phyloP scores from a whole-genome alignment of 2,113 vertebrate genomes.

The Forbesichthys papilliferus region DNA sequence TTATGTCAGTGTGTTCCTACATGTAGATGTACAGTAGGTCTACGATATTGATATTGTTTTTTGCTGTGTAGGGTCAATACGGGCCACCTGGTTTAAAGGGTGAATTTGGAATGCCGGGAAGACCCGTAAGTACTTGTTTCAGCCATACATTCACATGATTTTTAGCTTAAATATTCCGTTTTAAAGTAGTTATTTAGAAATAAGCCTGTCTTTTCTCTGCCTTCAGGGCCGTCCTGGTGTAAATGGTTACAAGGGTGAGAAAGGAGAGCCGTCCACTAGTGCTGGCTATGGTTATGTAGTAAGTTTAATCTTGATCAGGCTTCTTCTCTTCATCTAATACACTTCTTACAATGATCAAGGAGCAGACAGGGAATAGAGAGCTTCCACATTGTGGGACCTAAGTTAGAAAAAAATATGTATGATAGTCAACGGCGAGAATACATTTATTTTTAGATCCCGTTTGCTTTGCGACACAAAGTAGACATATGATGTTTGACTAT shows the following conservation, averaged over 20 bases:
- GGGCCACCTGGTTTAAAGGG: conserved; percentile 88
- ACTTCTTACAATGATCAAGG: neutral
- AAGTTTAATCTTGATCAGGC: conserved; percentile 54
- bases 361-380: neutral
- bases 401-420: too few relatives aligned
- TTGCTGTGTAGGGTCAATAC: conserved; percentile 76
- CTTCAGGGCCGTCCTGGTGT: conserved; percentile 90
- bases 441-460: too few relatives aligned
- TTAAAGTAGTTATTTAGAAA: neutral
- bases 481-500: too few relatives aligned
- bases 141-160: too few relatives aligned
- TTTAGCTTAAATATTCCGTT: too few relatives aligned
- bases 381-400: too few relatives aligned
- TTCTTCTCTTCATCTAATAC: neutral
- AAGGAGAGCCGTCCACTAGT: conserved; percentile 79
- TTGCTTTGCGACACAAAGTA: too few relatives aligned
- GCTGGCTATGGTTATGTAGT: conserved; percentile 75
- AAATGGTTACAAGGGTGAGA: conserved; percentile 93
- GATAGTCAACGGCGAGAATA: too few relatives aligned
- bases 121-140: conserved; percentile 77
- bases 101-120: conserved; percentile 95
- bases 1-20: neutral
- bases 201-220: conserved; percentile 2
- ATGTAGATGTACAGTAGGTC: neutral
- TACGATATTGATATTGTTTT: conserved; percentile 4